phyloP scores from a whole-genome alignment of 2,113 vertebrate genomes.

The Damaliscus lunatus region DNA sequence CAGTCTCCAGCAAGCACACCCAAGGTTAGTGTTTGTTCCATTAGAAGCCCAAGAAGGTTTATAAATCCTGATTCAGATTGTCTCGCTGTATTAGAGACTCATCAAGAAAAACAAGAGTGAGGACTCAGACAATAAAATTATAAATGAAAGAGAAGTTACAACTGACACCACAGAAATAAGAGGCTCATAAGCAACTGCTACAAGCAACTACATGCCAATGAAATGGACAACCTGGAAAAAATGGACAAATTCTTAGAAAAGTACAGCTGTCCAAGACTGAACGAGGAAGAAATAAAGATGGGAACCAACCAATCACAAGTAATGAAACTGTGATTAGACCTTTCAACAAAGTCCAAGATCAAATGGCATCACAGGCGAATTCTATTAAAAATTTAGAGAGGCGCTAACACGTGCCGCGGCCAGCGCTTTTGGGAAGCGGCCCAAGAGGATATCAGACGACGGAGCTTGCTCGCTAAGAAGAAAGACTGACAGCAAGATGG shows the following conservation, averaged over 20 bases:
- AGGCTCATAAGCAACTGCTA: neutral
- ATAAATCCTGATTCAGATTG: neutral
- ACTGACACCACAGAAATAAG: neutral
- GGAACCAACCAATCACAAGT: neutral
- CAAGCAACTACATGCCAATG: neutral
- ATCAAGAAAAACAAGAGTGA: neutral
- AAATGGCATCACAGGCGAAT: neutral
- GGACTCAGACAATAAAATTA: neutral
- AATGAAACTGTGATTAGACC: neutral
- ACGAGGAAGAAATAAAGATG: neutral
- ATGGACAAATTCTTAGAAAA: neutral
- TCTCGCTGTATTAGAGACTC: neutral
- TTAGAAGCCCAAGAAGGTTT: neutral
- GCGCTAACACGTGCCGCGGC: fast-evolving
- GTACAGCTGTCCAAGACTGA: neutral
- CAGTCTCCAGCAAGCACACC: neutral
- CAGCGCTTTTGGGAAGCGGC: too few relatives aligned
- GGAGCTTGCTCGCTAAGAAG: too few relatives aligned
- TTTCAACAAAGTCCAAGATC: neutral
- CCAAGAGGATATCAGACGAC: too few relatives aligned
- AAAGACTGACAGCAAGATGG: too few relatives aligned
- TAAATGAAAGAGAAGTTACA: neutral
- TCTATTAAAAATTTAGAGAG: neutral
- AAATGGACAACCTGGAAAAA: neutral
- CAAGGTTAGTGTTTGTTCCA: neutral